phyloP scores from a whole-genome alignment of 1,140 invertebrate species.

The Carcinoscorpius rotundicauda region DNA sequence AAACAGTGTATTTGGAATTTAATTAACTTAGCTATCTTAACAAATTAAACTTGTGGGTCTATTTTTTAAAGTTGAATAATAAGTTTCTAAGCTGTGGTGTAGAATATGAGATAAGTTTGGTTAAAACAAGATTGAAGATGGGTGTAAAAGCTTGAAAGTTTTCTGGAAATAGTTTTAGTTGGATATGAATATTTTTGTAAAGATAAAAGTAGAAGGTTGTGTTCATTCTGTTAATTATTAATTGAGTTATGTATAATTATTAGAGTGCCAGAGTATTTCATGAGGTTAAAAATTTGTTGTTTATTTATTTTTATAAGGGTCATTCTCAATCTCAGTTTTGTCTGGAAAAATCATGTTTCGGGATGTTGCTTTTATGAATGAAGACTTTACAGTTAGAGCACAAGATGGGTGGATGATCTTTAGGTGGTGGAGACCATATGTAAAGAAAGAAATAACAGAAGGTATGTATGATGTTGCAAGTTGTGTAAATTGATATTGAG shows the following conservation, averaged over 20 bases:
- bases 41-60: no score
- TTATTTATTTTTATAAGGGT: slow-evolving; percentile 45
- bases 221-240: not conserved
- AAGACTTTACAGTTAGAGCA: slow-evolving; percentile 83
- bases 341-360: slow-evolving; percentile 98
- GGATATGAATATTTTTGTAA: not conserved
- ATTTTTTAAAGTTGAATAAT: no score
- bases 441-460: slow-evolving; percentile 88
- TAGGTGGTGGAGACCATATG: slow-evolving; percentile 87
- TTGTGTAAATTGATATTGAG: no score
- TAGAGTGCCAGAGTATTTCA: not conserved
- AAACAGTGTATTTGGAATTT: no score
- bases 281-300: slow-evolving; percentile 1
- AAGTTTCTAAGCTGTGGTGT: no score
- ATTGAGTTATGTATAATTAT: not conserved
- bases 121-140: no score
- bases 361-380: slow-evolving; percentile 85
- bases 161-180: slow-evolving; percentile 3
- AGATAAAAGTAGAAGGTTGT: slow-evolving; percentile 1
- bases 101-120: no score
- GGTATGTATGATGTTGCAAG: slow-evolving; percentile 47
- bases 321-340: slow-evolving; percentile 82
- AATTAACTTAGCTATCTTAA: no score
- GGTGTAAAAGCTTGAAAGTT: not conserved
- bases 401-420: slow-evolving; percentile 97